Evolutionary conservation across 2,888 invertebrate genomes (phyloP).

Genomic region (Agriopis marginaria): DNA sequence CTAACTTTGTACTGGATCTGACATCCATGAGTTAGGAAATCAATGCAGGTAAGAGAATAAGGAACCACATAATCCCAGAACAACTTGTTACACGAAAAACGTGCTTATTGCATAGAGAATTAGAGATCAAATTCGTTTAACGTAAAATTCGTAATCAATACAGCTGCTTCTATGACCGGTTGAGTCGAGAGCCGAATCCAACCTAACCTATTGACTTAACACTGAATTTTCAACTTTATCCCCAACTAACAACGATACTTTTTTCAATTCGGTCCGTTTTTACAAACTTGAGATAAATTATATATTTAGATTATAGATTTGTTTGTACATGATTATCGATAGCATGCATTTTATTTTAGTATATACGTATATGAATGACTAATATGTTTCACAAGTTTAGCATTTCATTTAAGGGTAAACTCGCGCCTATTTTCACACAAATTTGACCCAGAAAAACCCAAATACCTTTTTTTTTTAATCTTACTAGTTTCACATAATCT

Average conservation of each 20-base stretch:
- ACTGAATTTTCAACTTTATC: slow-evolving; percentile 18
- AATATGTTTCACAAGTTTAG: background rate
- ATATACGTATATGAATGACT: background rate
- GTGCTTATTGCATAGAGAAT: background rate
- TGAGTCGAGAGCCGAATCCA: slow-evolving; percentile 17
- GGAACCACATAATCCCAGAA: background rate
- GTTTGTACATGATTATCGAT: background rate
- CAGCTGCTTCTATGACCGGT: too few species aligned
- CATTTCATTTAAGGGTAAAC: background rate
- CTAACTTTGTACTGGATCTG: too few species aligned
- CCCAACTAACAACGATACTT: slow-evolving; percentile 4
- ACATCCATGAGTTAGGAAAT: too few species aligned
- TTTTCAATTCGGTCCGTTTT: background rate
- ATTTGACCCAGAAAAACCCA: too few species aligned
- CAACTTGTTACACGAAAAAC: background rate
- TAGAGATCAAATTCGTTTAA: background rate
- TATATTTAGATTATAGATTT: background rate
- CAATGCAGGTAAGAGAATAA: background rate
- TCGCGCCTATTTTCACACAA: too few species aligned
- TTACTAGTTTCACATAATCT: too few species aligned
- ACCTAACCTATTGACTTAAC: slow-evolving; percentile 12
- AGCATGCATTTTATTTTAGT: background rate
- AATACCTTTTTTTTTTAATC: too few species aligned
- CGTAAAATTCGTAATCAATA: background rate
- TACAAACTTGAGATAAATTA: slow-evolving; percentile 15